Evolutionary conservation across 2,888 invertebrate genomes (phyloP), one percentile per base, ranked within the genome.

Genomic region (Sesia apiformis): DNA sequence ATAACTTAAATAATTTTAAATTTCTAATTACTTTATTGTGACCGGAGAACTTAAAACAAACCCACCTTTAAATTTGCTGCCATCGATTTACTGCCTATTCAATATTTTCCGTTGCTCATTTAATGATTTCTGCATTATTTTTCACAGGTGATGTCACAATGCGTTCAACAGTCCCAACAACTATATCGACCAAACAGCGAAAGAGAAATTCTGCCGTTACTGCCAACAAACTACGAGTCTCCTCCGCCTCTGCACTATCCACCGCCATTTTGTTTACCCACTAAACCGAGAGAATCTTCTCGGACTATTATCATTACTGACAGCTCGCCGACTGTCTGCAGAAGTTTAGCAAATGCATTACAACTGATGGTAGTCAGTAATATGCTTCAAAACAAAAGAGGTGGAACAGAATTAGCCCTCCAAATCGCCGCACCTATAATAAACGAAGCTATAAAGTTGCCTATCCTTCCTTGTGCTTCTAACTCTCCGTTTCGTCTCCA

Each of bases 311-410:
- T 85, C 1, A 77, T 84, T 39, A 80, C 83, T 0, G 86, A 85
- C 52, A 81, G 82, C 42, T 74, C 84, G 0, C 86, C 86, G 3
- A 56, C 70, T 0, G 72, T 81, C 0, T 84, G 86, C 56, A 76
- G 82, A 55, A 83, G 82, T 52, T 55, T 87, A 50, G 79, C 74
- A 0, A 77, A 86, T 46, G 79, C 84, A 0, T 64, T 87, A 1
- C 82, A 87, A 43, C 49, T 87, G 0, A 78, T 87, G 84, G 76
- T 81, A 2, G 79, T 84, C 0, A 68, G 72, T 8, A 81, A 83
- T 59, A 61, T 84, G 39, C 56, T 87, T 0, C 75, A 84, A 54
- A 78, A 76, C 23, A 72, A 61, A 4, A 66, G 64, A 51, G 72
- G 71, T 0, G 73, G 67, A 1, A 65, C 74, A 2, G 70, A 78